Conservation (phyloP, 1,140 invertebrate genomes). For the Drosophila obscura region DNA sequence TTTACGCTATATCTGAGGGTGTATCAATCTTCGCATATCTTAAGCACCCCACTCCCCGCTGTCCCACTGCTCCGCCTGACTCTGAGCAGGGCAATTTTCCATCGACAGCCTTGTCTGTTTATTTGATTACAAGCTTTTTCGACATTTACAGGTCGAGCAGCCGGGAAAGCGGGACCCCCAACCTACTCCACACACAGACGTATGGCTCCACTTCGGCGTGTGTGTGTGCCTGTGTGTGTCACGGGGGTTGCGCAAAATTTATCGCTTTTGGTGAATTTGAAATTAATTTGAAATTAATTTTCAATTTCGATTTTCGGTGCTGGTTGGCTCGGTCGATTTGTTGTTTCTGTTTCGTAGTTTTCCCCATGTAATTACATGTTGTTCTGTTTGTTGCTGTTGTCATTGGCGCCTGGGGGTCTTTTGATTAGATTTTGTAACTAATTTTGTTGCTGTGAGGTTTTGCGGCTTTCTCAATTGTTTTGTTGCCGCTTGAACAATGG, state of each 20-base stretch:
- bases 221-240: slow-evolving; percentile 39
- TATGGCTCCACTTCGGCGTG: slow-evolving; percentile 2
- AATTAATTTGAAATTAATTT: slow-evolving; percentile 81
- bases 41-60: background rate
- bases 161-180: background rate
- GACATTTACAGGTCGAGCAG: slow-evolving; percentile 49
- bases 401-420: slow-evolving; percentile 68
- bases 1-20: too few species aligned
- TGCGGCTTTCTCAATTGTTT: slow-evolving; percentile 60
- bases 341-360: slow-evolving; percentile 28
- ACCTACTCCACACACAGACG: background rate
- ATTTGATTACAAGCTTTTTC: slow-evolving; percentile 58
- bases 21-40: background rate
- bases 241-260: slow-evolving; percentile 68
- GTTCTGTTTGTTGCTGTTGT: slow-evolving; percentile 40
- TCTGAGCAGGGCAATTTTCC: slow-evolving; percentile 21
- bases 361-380: slow-evolving; percentile 64
- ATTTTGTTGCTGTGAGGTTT: slow-evolving; percentile 62
- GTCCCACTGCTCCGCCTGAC: slow-evolving; percentile 4
- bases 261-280: slow-evolving; percentile 74
- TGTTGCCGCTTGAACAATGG: slow-evolving; percentile 4
- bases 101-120: slow-evolving; percentile 53
- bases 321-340: slow-evolving; percentile 25
- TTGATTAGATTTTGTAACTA: slow-evolving; percentile 77
- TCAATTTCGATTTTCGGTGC: slow-evolving; percentile 67